Conservation (phyloP, 2,888 invertebrate species). For the Tortricodes alternella region DNA sequence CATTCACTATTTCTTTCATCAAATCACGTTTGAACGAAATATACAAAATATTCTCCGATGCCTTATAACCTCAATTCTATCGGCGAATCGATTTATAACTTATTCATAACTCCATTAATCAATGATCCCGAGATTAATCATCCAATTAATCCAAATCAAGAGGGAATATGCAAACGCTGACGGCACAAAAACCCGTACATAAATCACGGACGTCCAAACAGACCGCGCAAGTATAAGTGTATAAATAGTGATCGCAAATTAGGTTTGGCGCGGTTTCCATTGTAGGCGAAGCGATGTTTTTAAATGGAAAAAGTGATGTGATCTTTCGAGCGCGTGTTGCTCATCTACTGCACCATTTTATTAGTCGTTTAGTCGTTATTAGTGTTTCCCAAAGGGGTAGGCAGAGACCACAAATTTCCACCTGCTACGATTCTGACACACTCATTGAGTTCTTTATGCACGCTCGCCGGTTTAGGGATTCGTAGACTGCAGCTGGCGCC, state of each 20-base stretch:
- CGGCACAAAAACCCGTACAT: not conserved
- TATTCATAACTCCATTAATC: conserved; percentile 16
- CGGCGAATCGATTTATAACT: conserved; percentile 10
- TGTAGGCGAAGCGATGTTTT: not conserved
- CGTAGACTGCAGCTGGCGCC: too few relatives aligned
- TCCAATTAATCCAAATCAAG: conserved; percentile 27
- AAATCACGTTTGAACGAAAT: not conserved
- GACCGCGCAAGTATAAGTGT: not conserved
- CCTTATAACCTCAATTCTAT: conserved; percentile 6
- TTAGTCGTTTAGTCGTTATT: too few relatives aligned
- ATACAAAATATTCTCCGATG: not conserved
- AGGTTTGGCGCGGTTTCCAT: not conserved
- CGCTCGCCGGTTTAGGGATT: too few relatives aligned
- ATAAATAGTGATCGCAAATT: not conserved
- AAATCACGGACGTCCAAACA: conserved; percentile 2
- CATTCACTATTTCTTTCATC: too few relatives aligned
- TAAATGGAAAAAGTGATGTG: too few relatives aligned
- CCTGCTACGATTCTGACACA: too few relatives aligned
- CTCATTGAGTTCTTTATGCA: too few relatives aligned
- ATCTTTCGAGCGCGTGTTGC: too few relatives aligned
- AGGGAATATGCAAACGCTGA: conserved; percentile 4
- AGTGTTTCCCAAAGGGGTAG: too few relatives aligned
- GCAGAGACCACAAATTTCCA: too few relatives aligned
- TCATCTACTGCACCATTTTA: too few relatives aligned
- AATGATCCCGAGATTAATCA: conserved; percentile 6